These are phyloP conservation scores for Drosophila micromelanica DNA, from an alignment of 1,140 invertebrate genomes.

Conservation along the genomic window DNA sequence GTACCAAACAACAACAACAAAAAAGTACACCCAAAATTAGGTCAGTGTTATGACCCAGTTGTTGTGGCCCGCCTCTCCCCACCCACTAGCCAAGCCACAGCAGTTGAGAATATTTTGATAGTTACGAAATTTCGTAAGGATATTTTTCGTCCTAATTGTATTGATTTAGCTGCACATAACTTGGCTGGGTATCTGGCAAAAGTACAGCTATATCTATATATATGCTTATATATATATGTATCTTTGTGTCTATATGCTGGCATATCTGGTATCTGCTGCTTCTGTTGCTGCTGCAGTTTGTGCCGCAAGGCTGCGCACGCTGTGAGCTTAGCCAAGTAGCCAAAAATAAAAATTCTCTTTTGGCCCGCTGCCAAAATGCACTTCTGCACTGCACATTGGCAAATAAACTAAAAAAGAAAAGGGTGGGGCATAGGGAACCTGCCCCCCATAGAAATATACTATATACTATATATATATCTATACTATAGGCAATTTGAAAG, in stretches of 20 bases:
- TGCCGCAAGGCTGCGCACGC: conserved; percentile 20
- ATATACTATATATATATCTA: conserved; percentile 1
- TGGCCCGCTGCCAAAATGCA: conserved; percentile 67
- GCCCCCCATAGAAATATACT: neutral
- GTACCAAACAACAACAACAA: neutral
- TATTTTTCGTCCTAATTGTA: neutral
- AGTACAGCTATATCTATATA: conserved; percentile 6
- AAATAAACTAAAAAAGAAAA: conserved; percentile 16
- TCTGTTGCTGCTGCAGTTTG: conserved; percentile 49
- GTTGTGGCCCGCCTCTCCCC: neutral
- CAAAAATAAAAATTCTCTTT: conserved; percentile 76
- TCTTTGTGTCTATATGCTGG: conserved; percentile 25
- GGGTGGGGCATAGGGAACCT: conserved; percentile 5
- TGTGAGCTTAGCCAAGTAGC: conserved; percentile 73
- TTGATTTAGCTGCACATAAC: conserved; percentile 30
- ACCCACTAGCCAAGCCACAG: neutral
- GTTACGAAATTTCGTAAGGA: conserved; percentile 3
- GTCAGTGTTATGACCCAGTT: conserved; percentile 81
- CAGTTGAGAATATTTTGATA: neutral
- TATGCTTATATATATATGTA: conserved; percentile 32
- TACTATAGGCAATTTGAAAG: conserved; percentile 47
- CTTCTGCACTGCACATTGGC: conserved; percentile 21
- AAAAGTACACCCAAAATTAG: conserved; percentile 47
- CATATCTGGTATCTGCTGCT: conserved; percentile 29
- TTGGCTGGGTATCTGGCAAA: neutral